A percentile compares a stretch with the other conserved stretches of the same genome.
These are phyloP conservation scores for Drosophila ogumai DNA, from an alignment of 1,140 invertebrate species.

Conservation along the genomic window DNA sequence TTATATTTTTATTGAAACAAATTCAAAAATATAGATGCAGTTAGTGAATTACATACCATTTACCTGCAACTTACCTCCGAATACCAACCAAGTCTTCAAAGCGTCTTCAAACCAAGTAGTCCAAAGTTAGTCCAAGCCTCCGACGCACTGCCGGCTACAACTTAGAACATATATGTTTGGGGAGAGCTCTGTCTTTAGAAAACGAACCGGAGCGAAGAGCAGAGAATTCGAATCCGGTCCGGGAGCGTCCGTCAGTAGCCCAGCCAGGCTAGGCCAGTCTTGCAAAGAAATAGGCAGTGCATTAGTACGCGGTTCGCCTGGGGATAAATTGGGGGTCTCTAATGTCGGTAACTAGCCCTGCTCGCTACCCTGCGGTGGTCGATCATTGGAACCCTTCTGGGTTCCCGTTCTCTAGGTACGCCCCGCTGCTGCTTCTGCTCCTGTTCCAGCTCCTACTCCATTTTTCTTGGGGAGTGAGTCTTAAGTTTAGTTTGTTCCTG, in stretches of 20 bases:
- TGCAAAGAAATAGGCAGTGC: slow-evolving; percentile 79
- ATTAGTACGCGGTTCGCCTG: slow-evolving; percentile 63
- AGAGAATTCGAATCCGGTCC: slow-evolving; percentile 34
- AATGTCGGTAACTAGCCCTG: slow-evolving; percentile 43
- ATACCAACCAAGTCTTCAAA: slow-evolving; percentile 6
- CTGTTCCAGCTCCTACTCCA: slow-evolving; percentile 35
- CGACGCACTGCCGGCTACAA: slow-evolving; percentile 17
- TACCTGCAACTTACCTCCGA: slow-evolving; percentile 36
- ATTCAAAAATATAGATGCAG: not conserved
- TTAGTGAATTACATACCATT: slow-evolving; percentile 8
- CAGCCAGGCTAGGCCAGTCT: slow-evolving; percentile 72
- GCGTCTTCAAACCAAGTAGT: slow-evolving; percentile 10
- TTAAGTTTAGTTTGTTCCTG: slow-evolving; percentile 35
- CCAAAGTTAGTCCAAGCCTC: slow-evolving; percentile 12
- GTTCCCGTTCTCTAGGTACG: slow-evolving; percentile 5
- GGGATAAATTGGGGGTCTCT: slow-evolving; percentile 31
- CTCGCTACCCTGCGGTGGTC: slow-evolving; percentile 23
- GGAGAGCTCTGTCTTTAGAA: slow-evolving; percentile 1
- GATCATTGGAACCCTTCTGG: slow-evolving; percentile 1
- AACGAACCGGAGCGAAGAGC: slow-evolving; percentile 32
- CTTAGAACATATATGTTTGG: slow-evolving; percentile 13
- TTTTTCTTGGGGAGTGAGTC: slow-evolving; percentile 2
- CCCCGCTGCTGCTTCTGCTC: slow-evolving; percentile 7
- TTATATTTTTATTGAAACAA: slow-evolving; percentile 21
- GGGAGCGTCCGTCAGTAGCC: slow-evolving; percentile 56